Conservation (phyloP, 2,113 vertebrate species). For the Arizona elegans region DNA sequence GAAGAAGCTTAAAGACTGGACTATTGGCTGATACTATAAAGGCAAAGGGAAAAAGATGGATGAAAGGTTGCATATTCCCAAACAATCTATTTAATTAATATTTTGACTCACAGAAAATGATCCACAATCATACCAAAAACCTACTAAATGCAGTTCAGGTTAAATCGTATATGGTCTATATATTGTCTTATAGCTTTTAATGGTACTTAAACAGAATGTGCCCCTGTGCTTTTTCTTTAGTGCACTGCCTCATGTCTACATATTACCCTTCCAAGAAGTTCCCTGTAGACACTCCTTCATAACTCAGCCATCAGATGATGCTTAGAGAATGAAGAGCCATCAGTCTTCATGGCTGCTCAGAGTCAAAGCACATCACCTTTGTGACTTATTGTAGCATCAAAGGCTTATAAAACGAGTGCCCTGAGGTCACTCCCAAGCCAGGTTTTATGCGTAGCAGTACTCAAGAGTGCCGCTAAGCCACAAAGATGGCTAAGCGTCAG, state of each 20-base stretch:
- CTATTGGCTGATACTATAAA: neutral
- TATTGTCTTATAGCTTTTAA: neutral
- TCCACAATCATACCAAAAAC: neutral
- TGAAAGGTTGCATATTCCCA: neutral
- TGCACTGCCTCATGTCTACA: slow-evolving; percentile 2
- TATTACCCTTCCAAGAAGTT: slow-evolving; percentile 22
- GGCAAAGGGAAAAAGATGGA: neutral
- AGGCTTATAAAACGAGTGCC: slow-evolving; percentile 59
- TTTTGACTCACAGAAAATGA: neutral
- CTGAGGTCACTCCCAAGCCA: slow-evolving; percentile 59
- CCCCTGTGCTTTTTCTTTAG: neutral
- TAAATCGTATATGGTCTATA: neutral
- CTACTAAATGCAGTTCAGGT: neutral
- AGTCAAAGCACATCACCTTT: slow-evolving; percentile 56
- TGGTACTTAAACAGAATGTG: neutral
- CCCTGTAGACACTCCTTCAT: slow-evolving; percentile 24
- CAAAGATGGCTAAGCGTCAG: slow-evolving; percentile 51
- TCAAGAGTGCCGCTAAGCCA: slow-evolving; percentile 37
- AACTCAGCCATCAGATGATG: slow-evolving; percentile 52
- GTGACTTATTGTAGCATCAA: slow-evolving; percentile 59
- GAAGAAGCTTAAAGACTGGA: neutral
- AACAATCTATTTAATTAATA: neutral
- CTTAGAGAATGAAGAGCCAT: slow-evolving; percentile 42
- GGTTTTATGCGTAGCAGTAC: slow-evolving; percentile 44
- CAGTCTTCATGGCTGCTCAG: slow-evolving; percentile 33